A percentile compares a stretch with the other conserved stretches of the same genome.
Conservation (phyloP, 2,888 invertebrate genomes). For the Drosophila leonis region DNA sequence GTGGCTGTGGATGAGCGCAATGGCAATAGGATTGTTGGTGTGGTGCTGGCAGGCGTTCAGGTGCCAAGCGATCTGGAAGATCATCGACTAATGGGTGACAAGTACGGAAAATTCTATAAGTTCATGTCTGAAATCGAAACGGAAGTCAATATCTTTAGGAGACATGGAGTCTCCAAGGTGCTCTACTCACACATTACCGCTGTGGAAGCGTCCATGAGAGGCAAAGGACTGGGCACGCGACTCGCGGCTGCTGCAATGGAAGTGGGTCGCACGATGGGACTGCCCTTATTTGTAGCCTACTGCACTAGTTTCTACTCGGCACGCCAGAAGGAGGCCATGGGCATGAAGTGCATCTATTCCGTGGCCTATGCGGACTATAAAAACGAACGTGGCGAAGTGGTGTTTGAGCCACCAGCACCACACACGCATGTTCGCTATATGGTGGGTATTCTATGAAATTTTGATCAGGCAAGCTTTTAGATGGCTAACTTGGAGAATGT, state of each 20-base stretch:
- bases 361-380: slow-evolving; percentile 38
- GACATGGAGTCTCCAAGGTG: background rate
- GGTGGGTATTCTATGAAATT: slow-evolving; percentile 8
- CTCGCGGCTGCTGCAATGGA: background rate
- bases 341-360: slow-evolving; percentile 51
- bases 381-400: slow-evolving; percentile 38
- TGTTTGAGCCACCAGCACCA: slow-evolving; percentile 58
- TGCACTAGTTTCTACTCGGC: background rate
- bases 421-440: slow-evolving; percentile 38
- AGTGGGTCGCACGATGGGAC: background rate
- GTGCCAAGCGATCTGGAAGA: background rate
- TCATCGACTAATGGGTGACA: background rate
- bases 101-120: slow-evolving; percentile 22
- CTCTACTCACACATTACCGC: background rate
- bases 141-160: slow-evolving; percentile 61
- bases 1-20: slow-evolving; percentile 23
- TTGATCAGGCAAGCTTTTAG: background rate
- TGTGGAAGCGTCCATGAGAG: slow-evolving; percentile 33
- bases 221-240: slow-evolving; percentile 53
- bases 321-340: slow-evolving; percentile 52
- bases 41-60: background rate
- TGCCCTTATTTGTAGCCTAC: background rate
- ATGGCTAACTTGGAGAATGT: no score
- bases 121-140: slow-evolving; percentile 54
- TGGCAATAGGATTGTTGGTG: slow-evolving; percentile 19